phyloP scores from a whole-genome alignment of 1,140 invertebrate species.

The Lordiphosa collinella region DNA sequence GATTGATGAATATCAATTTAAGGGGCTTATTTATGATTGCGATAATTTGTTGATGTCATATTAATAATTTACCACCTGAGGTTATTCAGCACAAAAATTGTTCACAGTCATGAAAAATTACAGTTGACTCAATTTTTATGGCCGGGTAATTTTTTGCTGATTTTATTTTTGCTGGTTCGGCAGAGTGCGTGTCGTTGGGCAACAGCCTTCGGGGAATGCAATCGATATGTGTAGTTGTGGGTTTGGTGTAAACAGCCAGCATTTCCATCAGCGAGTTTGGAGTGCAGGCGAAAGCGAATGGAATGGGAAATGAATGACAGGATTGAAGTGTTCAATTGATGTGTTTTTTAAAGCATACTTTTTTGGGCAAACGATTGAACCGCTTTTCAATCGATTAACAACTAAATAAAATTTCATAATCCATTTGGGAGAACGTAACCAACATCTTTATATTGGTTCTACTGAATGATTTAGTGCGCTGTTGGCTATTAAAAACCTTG shows the following conservation, averaged over 20 bases:
- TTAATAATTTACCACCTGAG: slow-evolving; percentile 7
- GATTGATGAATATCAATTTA: not conserved
- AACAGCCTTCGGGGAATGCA: not conserved
- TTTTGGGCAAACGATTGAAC: no score
- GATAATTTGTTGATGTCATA: slow-evolving; percentile 7
- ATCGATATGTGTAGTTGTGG: slow-evolving; percentile 34
- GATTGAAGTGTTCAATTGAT: not conserved
- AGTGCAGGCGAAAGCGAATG: slow-evolving; percentile 9
- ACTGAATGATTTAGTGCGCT: slow-evolving; percentile 42
- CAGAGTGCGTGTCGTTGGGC: slow-evolving; percentile 24
- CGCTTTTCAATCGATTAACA: no score
- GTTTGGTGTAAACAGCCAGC: not conserved
- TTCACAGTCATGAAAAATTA: no score
- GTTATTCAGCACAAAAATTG: not conserved
- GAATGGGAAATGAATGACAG: slow-evolving; percentile 18
- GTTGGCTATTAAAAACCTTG: slow-evolving; percentile 37
- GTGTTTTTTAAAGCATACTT: no score
- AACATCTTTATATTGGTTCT: slow-evolving; percentile 20
- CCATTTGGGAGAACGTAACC: slow-evolving; percentile 16
- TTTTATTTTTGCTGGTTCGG: not conserved
- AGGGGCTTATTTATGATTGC: slow-evolving; percentile 9
- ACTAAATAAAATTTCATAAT: not conserved
- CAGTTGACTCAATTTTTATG: no score
- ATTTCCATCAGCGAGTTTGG: not conserved
- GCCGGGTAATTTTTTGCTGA: not conserved